Percentiles rank a stretch among this genome's conserved stretches.
phyloP scores from a whole-genome alignment of 2,113 vertebrate genomes.

The Collichthys lucidus region DNA sequence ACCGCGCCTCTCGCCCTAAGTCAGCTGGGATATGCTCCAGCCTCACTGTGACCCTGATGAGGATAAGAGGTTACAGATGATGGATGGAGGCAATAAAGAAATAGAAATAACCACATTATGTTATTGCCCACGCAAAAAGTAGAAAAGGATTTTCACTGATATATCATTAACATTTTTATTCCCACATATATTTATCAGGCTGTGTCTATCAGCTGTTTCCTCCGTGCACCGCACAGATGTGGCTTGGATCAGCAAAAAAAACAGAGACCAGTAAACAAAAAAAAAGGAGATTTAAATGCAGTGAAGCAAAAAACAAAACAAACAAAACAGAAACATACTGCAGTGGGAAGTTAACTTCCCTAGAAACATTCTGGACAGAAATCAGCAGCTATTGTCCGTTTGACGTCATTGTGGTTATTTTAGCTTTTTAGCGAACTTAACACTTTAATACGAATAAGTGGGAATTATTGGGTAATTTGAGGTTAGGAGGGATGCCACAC shows the following conservation, averaged over 20 bases:
- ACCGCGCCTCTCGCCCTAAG: too few species aligned
- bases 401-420: too few species aligned
- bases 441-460: background rate
- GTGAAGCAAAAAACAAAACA: background rate
- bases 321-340: constrained; percentile 19
- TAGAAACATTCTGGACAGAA: background rate
- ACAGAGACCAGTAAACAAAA: constrained; percentile 19
- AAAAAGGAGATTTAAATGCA: background rate
- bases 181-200: background rate
- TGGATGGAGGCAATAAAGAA: too few species aligned
- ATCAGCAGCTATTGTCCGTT: background rate
- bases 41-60: too few species aligned
- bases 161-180: background rate
- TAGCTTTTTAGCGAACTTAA: background rate
- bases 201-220: constrained; percentile 3
- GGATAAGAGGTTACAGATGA: too few species aligned
- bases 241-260: constrained; percentile 46
- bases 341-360: background rate
- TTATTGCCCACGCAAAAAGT: too few species aligned
- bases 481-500: background rate
- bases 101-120: too few species aligned
- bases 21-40: too few species aligned
- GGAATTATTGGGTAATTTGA: background rate
- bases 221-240: constrained; percentile 9
- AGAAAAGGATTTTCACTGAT: background rate